Evolutionary conservation across 2,888 invertebrate species (phyloP), one percentile per base, ranked within the genome.

Genomic region (Tetragonula carbonaria): DNA sequence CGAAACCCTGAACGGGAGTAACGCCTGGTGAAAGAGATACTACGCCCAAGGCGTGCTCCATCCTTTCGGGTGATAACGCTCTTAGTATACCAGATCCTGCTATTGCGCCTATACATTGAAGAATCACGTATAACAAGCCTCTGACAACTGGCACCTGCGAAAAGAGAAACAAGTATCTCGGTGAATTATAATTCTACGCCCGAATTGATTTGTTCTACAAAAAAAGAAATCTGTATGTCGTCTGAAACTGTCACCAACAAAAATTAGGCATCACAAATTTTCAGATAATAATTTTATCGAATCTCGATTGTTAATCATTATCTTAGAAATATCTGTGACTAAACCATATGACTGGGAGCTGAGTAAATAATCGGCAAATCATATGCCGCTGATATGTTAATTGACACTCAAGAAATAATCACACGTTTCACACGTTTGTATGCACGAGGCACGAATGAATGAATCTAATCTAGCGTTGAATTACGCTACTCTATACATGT

Each of bases 101-200:
- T 33, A 98, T 96, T 0, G 97, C 97, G 65, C 98, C 98, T 2
- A 97, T 95, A 93, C 97, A 97, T 94, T 98, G 98, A 1, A 96
- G 97, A 73, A 98, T 93, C 72, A 98, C 96, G 95, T 99, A 99
- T 59, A 98, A 95, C 2, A 97, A 70, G 0, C 97, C 97, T 87
- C 98, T 96, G 53, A 97, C 94, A 0, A 97, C 95, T 89, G 97
- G 96, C 75, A 98, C 84, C 94, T 94, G 67, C 23, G 55, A 57
- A 14, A 73, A 14, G 28, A 68, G 76, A 33, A 28, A 28, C 28
- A 28, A 11, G 16, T 4, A 3, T 68, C 28, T 16, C 50, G 16
- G 2, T 38, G 14, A 18, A 38, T 33, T 28, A 0, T 1, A 28
- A 28, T 16, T 8, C 33, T 33, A 33, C 33, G 4, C 14, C 6